Evolutionary conservation across 1,140 invertebrate species (phyloP), one percentile per base, ranked within the genome.

Genomic region (Caenorhabditis briggsae): DNA sequence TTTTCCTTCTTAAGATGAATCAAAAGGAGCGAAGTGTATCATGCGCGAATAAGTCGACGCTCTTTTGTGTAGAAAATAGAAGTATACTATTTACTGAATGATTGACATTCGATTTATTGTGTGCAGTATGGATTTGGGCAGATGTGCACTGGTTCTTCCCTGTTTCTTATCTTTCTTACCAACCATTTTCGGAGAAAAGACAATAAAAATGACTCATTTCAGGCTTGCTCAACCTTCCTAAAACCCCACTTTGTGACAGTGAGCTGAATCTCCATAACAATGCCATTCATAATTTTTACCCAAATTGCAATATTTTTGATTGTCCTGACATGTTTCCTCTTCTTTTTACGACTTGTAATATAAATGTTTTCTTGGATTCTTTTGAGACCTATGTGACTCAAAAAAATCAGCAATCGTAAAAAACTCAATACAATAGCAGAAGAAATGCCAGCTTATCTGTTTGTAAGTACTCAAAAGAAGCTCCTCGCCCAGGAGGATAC

Each of bases 141-240:
- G 70, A 78, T 78, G 70, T 43, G 70, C 70, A 78, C 20, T 78
- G 70, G 23, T 78, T 78, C 70, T n/a, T n/a, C 18, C 56, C 12
- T 58, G n/a, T 58, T 58, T n/a, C 16, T 61, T 46, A 50, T 78
- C 18, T 78, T 78, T 46, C 46, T 70, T 16, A 11, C 50, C 50
- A 33, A 33, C 50, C 70, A 12, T 50, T 78, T 78, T 78, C 70
- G 70, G 70, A 14, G 70, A 78, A 78, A 78, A 78, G 70, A 78
- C 70, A 78, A 78, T 78, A 78, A 78, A 78, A 78, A 78, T 78
- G 70, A 78, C 43, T 78, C 70, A 78, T 78, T 78, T 23, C 70
- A 78, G 70, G 70, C 20, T 50, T 78, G 43, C 70, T 78, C 70
- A 50, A 65, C 25, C 23, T 11, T 33, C 12, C 61, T 33, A 2